phyloP scores from a whole-genome alignment of 2,888 invertebrate species.

The Trachelus stipa region DNA sequence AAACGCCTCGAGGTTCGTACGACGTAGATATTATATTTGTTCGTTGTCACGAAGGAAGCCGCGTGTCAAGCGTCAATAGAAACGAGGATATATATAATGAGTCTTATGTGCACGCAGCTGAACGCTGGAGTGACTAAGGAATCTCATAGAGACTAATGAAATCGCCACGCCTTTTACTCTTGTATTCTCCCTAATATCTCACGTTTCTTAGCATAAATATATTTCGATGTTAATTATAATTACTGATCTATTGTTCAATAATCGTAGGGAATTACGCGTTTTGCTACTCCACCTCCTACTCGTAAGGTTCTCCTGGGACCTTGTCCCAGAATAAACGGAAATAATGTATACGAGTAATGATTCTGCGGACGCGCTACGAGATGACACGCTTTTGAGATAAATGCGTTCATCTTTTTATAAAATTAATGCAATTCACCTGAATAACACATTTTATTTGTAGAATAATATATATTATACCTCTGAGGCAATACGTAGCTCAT shows the following conservation, averaged over 20 bases:
- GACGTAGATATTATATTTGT: background rate
- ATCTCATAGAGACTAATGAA: background rate
- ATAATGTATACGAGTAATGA: background rate
- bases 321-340: background rate
- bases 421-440: background rate
- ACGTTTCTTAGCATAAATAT: background rate
- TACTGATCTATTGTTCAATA: background rate
- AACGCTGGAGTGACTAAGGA: background rate
- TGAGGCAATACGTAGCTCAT: background rate
- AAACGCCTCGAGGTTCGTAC: background rate
- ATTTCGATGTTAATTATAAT: background rate
- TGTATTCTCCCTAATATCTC: background rate
- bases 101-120: background rate
- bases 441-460: background rate
- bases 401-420: background rate
- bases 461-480: background rate
- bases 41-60: background rate
- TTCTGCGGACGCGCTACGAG: background rate
- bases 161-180: background rate
- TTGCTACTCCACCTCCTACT: background rate
- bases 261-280: background rate
- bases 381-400: background rate
- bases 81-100: background rate
- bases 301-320: background rate
- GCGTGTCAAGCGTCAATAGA: background rate